A percentile compares a stretch with the other conserved stretches of the same genome.
Conservation (phyloP, 2,797 vertebrate species). For the Helicolenus hilgendorfi region DNA sequence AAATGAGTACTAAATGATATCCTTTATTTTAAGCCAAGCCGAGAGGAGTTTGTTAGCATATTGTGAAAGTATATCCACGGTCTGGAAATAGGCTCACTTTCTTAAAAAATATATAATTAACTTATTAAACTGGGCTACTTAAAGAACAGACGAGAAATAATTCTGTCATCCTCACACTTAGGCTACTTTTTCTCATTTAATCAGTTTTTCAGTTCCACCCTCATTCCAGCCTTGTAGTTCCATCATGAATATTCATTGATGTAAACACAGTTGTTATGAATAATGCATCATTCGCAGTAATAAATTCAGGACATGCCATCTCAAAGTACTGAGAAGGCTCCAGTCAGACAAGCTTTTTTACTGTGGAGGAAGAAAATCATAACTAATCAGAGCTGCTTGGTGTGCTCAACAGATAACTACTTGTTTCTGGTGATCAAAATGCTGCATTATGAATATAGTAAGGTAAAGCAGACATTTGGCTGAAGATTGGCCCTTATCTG, state of each 20-base stretch:
- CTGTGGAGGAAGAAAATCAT: conserved; percentile 55
- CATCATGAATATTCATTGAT: conserved; percentile 83
- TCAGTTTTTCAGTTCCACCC: conserved; percentile 86
- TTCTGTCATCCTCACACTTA: conserved; percentile 73
- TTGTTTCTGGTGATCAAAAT: conserved; percentile 45
- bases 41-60: neutral
- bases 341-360: conserved; percentile 71
- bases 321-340: conserved; percentile 78
- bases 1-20: neutral
- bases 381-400: conserved; percentile 53
- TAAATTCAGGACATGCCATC: conserved; percentile 87
- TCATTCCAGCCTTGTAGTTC: conserved; percentile 85
- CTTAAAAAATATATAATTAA: conserved; percentile 28
- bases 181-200: conserved; percentile 83
- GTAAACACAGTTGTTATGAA: conserved; percentile 85
- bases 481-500: neutral
- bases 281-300: conserved; percentile 87
- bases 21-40: neutral
- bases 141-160: conserved; percentile 63
- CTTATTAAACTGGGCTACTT: conserved; percentile 56
- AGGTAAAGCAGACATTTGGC: neutral
- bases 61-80: neutral
- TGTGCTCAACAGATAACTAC: conserved; percentile 28
- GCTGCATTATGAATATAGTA: neutral
- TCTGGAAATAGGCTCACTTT: conserved; percentile 28